A percentile compares a stretch with the other conserved stretches of the same genome.
Conservation (phyloP, 1,140 invertebrate genomes). For the Philopotamus ludificatus region DNA sequence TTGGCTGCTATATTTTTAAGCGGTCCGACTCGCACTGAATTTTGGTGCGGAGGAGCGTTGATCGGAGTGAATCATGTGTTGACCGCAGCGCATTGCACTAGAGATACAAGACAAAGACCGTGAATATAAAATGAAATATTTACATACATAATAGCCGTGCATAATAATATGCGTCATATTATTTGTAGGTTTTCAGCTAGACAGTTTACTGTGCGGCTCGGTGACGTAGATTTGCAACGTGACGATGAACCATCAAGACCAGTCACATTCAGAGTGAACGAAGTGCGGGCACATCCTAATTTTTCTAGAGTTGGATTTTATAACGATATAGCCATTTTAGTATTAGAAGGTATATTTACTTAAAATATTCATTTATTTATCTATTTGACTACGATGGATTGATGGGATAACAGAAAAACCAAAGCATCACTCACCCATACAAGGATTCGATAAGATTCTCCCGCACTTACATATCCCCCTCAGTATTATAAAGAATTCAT, state of each 20-base stretch:
- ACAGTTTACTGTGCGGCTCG: constrained; percentile 85
- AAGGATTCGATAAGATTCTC: too few relatives aligned
- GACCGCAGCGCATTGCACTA: constrained; percentile 90
- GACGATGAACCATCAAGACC: constrained; percentile 79
- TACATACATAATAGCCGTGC: neutral
- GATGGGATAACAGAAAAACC: too few relatives aligned
- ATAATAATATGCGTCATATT: neutral
- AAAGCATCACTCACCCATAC: too few relatives aligned
- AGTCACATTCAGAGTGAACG: constrained; percentile 72
- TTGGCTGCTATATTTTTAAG: constrained; percentile 92
- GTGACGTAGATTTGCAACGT: constrained; percentile 81
- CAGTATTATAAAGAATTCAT: too few relatives aligned
- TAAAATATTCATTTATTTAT: too few relatives aligned
- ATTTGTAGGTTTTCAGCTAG: constrained; percentile 71
- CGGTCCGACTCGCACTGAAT: constrained; percentile 80
- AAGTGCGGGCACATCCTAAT: constrained; percentile 75
- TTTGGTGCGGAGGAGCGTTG: constrained; percentile 91
- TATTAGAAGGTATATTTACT: constrained; percentile 59
- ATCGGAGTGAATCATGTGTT: constrained; percentile 78
- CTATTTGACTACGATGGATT: too few relatives aligned
- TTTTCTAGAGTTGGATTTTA: constrained; percentile 86
- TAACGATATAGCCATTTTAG: constrained; percentile 86
- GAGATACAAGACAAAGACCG: constrained; percentile 83
- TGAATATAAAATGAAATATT: constrained; percentile 47
- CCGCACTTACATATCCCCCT: too few relatives aligned